phyloP scores from a whole-genome alignment of 2,797 vertebrate genomes.

The Darevskia mixta region DNA sequence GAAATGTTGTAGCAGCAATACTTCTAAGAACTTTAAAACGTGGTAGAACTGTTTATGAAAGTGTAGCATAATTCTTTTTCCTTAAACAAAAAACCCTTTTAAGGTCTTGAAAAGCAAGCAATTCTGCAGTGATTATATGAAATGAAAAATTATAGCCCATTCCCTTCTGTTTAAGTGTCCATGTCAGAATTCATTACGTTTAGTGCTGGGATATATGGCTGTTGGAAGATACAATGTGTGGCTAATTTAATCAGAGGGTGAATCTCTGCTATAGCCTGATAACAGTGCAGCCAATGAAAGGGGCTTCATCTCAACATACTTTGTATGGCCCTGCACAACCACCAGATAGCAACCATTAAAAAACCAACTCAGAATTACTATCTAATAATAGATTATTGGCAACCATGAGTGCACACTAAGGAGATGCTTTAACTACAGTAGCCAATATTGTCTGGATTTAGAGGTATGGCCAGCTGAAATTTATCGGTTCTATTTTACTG shows the following conservation, averaged over 20 bases:
- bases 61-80: background rate
- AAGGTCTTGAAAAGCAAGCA: background rate
- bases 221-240: background rate
- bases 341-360: background rate
- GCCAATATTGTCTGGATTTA: too few relatives aligned
- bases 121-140: background rate
- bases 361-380: background rate
- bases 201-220: background rate
- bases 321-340: background rate
- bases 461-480: too few relatives aligned
- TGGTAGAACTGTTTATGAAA: accelerated
- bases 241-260: background rate
- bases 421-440: background rate
- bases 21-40: conserved; percentile 29
- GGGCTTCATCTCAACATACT: background rate
- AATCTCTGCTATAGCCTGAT: background rate
- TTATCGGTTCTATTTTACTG: too few relatives aligned
- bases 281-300: background rate
- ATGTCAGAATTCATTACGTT: background rate
- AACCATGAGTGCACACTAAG: background rate
- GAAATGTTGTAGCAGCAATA: background rate
- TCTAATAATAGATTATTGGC: accelerated
- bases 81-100: background rate
- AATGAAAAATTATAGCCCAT: background rate
- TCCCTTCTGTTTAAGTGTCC: too few relatives aligned